These are phyloP conservation scores for Calliphora vomitoria DNA, from an alignment of 2,888 invertebrate genomes.

Conservation along the genomic window DNA sequence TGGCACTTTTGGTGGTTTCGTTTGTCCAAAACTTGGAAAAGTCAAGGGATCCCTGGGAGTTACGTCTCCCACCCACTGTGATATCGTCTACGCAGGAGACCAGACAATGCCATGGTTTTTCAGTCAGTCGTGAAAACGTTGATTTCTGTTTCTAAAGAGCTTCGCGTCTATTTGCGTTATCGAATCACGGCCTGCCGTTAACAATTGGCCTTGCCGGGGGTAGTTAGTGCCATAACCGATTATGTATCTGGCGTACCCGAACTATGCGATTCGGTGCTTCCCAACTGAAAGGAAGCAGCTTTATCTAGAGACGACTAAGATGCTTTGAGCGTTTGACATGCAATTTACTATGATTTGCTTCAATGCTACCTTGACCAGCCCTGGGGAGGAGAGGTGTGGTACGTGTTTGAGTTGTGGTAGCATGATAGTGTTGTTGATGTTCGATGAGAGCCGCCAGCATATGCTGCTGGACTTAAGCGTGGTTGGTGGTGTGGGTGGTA, in stretches of 20 bases:
- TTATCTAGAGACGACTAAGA: slow-evolving; percentile 84
- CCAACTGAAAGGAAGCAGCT: slow-evolving; percentile 83
- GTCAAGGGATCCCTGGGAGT: slow-evolving; percentile 94
- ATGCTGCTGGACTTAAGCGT: slow-evolving; percentile 81
- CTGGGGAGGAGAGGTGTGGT: slow-evolving; percentile 78
- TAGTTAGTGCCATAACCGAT: slow-evolving; percentile 77
- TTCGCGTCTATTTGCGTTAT: slow-evolving; percentile 73
- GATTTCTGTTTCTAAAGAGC: slow-evolving; percentile 79
- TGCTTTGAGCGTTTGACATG: slow-evolving; percentile 81
- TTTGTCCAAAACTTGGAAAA: slow-evolving; percentile 92
- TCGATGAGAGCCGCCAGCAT: slow-evolving; percentile 82
- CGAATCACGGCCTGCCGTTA: slow-evolving; percentile 74
- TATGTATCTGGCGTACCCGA: slow-evolving; percentile 80
- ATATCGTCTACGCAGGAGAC: slow-evolving; percentile 96
- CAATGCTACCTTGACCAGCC: slow-evolving; percentile 78
- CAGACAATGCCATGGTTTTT: slow-evolving; percentile 94
- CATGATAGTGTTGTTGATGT: slow-evolving; percentile 83
- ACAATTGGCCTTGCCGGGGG: slow-evolving; percentile 74
- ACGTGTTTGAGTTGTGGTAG: slow-evolving; percentile 78
- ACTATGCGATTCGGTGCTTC: slow-evolving; percentile 82
- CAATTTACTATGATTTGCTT: slow-evolving; percentile 74
- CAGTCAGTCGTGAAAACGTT: slow-evolving; percentile 84
- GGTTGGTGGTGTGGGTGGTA: slow-evolving; percentile 81
- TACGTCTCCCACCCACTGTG: slow-evolving; percentile 93
- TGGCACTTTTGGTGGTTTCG: slow-evolving; percentile 91